A percentile compares a stretch with the other conserved stretches of the same genome.
Evolutionary conservation across 2,888 invertebrate species (phyloP).

Genomic region (Lottia scabra): DNA sequence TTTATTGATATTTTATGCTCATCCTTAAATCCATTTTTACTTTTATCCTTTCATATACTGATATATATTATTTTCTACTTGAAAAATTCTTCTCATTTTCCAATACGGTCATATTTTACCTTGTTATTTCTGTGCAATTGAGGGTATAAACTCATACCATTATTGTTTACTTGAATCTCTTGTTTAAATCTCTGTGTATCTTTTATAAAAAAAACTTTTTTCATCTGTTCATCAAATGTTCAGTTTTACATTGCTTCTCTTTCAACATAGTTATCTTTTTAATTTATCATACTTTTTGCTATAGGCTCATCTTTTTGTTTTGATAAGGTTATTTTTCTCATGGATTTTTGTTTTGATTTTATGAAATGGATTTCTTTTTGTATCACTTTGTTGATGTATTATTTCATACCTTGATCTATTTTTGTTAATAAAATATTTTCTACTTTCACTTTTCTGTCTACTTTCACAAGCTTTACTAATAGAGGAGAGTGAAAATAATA

Average conservation of each 20-base stretch:
- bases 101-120: background rate
- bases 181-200: slow-evolving; percentile 7
- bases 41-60: no score
- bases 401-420: slow-evolving; percentile 2
- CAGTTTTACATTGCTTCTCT: no score
- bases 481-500: slow-evolving; percentile 36
- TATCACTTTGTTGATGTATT: slow-evolving; percentile 2
- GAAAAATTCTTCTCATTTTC: no score
- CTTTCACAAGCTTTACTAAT: slow-evolving; percentile 23
- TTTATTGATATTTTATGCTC: no score
- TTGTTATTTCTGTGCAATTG: slow-evolving; percentile 8
- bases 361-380: background rate
- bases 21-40: no score
- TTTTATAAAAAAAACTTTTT: background rate
- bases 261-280: no score
- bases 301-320: no score
- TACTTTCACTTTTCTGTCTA: slow-evolving; percentile 14
- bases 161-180: background rate
- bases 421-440: background rate
- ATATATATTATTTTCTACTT: no score
- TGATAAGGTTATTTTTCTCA: background rate
- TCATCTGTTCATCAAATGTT: no score
- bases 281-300: no score
- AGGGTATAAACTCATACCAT: no score
- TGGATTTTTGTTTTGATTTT: no score